Conservation (phyloP, 2,888 invertebrate species). For the Clitarchus hookeri region DNA sequence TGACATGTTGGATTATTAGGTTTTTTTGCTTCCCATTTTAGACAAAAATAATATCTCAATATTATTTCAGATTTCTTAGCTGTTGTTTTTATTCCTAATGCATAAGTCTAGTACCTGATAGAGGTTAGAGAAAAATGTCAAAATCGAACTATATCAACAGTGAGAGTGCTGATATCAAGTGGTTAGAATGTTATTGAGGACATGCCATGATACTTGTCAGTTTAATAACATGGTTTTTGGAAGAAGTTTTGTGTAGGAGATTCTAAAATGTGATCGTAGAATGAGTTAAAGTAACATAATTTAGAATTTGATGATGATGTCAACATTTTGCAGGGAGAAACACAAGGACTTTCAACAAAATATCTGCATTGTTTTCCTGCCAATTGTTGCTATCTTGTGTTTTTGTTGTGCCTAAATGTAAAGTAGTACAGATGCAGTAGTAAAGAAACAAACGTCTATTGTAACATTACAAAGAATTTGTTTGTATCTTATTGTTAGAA, state of each 20-base stretch:
- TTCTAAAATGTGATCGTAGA: conserved; percentile 14
- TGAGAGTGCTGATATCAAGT: conserved; percentile 14
- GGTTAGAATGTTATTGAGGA: background rate
- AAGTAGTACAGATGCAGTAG: background rate
- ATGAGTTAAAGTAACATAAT: conserved; percentile 1
- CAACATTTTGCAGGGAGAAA: conserved; percentile 9
- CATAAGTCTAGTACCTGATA: conserved; percentile 2
- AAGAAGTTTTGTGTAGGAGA: background rate
- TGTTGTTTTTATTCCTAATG: conserved; percentile 11
- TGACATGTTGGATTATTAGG: background rate
- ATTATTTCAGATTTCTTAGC: background rate
- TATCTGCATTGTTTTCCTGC: conserved; percentile 9
- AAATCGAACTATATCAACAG: conserved; percentile 1
- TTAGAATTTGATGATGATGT: background rate
- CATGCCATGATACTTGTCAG: background rate
- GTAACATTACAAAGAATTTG: conserved; percentile 14
- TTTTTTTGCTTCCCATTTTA: background rate
- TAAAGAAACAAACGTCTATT: background rate
- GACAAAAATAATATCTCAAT: background rate
- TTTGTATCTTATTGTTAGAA: conserved; percentile 8
- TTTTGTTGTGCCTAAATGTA: conserved; percentile 14
- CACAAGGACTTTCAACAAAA: background rate
- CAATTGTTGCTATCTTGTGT: background rate
- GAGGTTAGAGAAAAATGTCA: background rate
- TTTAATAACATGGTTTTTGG: background rate